A percentile compares a stretch with the other conserved stretches of the same genome.
phyloP scores from a whole-genome alignment of 1,140 invertebrate genomes.

The Formica selysi region DNA sequence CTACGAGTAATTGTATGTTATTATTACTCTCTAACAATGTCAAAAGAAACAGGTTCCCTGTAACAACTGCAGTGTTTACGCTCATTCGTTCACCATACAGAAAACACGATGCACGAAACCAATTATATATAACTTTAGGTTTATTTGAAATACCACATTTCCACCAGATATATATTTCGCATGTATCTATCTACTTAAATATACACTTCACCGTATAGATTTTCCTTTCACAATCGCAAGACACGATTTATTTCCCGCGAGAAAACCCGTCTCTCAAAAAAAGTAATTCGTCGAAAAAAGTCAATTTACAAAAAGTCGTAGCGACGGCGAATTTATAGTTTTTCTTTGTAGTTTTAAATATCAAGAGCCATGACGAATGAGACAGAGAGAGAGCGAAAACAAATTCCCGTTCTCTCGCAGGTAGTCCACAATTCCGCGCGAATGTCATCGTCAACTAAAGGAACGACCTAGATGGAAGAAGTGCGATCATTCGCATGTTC shows the following conservation, averaged over 20 bases:
- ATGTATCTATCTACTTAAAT: conserved; percentile 1
- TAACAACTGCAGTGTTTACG: conserved; percentile 33
- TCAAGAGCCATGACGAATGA: conserved; percentile 32
- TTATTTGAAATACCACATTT: conserved; percentile 33
- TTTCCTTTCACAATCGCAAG: background rate
- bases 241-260: background rate
- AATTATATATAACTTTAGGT: conserved; percentile 11
- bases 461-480: conserved; percentile 61
- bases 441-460: conserved; percentile 65
- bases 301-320: background rate
- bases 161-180: background rate
- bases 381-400: conserved; percentile 49
- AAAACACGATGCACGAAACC: conserved; percentile 39
- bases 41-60: conserved; percentile 53
- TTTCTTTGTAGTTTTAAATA: conserved; percentile 16
- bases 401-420: conserved; percentile 57
- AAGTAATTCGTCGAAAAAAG: conserved; percentile 13
- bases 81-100: conserved; percentile 16
- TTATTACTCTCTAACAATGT: conserved; percentile 40
- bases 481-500: conserved; percentile 74
- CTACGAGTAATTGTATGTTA: conserved; percentile 44
- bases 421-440: conserved; percentile 64
- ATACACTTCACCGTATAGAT: background rate
- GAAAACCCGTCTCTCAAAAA: background rate
- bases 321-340: background rate